Conservation (phyloP, 2,113 vertebrate genomes). For the Gnathonemus longibarbis region DNA sequence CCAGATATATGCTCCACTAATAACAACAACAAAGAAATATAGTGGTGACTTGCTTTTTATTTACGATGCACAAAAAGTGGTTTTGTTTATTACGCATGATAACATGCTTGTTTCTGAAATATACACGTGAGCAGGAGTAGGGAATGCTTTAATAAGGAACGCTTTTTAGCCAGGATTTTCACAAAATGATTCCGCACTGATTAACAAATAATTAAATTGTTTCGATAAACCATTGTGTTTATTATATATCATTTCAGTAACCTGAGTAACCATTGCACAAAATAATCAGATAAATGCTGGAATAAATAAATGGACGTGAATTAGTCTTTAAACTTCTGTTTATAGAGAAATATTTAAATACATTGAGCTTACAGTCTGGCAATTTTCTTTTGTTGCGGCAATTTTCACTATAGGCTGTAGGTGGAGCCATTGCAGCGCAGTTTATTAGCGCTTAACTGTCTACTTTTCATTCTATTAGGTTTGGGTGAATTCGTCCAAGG, state of each 20-base stretch:
- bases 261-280: not conserved
- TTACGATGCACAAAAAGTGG: not conserved
- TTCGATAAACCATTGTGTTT: not conserved
- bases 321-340: not conserved
- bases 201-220: not conserved
- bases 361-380: not conserved
- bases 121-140: not conserved
- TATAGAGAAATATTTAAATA: not conserved
- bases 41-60: not conserved
- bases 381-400: not conserved
- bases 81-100: not conserved
- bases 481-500: not conserved
- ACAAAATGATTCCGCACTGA: not conserved
- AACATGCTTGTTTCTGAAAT: not conserved
- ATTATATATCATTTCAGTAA: not conserved
- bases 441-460: not conserved
- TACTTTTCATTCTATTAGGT: not conserved
- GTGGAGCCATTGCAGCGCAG: slow-evolving; percentile 5
- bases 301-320: not conserved
- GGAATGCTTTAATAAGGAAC: not conserved
- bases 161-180: not conserved
- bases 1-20: not conserved
- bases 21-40: not conserved
- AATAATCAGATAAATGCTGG: not conserved
- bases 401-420: not conserved